Conservation (phyloP, 2,113 vertebrate species). For the Pyxicephalus adspersus region DNA sequence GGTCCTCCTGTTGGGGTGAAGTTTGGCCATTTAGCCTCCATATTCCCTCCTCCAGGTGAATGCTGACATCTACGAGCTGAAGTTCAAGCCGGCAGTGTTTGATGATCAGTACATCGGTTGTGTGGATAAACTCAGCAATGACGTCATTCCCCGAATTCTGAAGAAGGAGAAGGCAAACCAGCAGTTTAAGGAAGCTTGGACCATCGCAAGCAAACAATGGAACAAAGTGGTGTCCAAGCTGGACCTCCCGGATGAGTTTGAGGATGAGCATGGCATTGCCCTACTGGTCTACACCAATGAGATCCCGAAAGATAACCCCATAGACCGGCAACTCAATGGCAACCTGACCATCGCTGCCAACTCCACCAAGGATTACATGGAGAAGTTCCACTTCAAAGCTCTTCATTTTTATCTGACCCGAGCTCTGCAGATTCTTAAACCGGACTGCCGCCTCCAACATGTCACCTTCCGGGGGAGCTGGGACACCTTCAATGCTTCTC, state of each 20-base stretch:
- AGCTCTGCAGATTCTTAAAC: slow-evolving; percentile 55
- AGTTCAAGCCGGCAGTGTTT: slow-evolving; percentile 53
- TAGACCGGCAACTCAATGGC: slow-evolving; percentile 58
- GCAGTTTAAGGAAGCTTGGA: slow-evolving; percentile 60
- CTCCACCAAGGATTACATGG: slow-evolving; percentile 62
- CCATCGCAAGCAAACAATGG: slow-evolving; percentile 60
- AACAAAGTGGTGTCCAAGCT: slow-evolving; percentile 15
- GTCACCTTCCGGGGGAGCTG: neutral
- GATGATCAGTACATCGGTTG: slow-evolving; percentile 71
- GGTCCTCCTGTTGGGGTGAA: too few relatives aligned
- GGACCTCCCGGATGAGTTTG: slow-evolving; percentile 60
- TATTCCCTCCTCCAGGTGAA: too few relatives aligned
- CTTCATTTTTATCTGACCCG: slow-evolving; percentile 69
- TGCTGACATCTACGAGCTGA: neutral
- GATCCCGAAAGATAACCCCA: slow-evolving; percentile 12
- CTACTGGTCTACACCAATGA: slow-evolving; percentile 61
- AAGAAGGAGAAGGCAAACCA: slow-evolving; percentile 58
- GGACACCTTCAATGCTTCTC: neutral
- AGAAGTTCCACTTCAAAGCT: slow-evolving; percentile 64
- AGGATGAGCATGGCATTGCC: slow-evolving; percentile 61
- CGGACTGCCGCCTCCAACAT: neutral
- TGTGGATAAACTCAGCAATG: slow-evolving; percentile 60
- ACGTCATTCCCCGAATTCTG: slow-evolving; percentile 49
- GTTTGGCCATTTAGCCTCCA: too few relatives aligned
- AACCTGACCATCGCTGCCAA: slow-evolving; percentile 58